A percentile compares a stretch with the other conserved stretches of the same genome.
Evolutionary conservation across 2,113 vertebrate species (phyloP).

Genomic region (Chaetura pelagica): DNA sequence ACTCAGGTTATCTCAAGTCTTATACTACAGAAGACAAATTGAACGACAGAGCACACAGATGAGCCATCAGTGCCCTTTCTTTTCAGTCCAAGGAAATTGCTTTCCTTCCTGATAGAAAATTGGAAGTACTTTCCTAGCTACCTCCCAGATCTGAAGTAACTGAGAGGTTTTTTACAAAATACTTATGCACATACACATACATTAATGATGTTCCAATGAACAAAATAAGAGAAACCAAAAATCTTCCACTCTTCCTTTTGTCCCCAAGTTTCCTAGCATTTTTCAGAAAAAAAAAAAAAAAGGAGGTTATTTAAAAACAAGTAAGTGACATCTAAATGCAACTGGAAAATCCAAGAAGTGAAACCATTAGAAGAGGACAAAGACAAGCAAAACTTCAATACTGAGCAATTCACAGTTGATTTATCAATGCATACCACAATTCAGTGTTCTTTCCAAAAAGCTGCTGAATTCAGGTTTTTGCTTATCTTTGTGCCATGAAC

Average conservation of each 20-base stretch:
- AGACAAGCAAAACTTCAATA: not conserved
- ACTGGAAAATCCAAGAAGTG: not conserved
- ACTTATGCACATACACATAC: rapidly evolving
- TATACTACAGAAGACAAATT: not conserved
- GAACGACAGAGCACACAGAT: not conserved
- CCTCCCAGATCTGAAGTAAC: not conserved
- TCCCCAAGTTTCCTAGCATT: not conserved
- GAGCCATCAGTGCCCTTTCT: not conserved
- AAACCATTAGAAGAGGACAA: not conserved
- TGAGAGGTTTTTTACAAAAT: not conserved
- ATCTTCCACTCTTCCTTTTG: not conserved
- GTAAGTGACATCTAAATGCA: not conserved
- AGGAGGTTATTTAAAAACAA: not conserved
- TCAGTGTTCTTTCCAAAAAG: slow-evolving; percentile 15
- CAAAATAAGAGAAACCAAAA: rapidly evolving
- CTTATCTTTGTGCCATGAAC: not conserved
- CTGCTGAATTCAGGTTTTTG: slow-evolving; percentile 1
- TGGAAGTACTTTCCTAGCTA: not conserved
- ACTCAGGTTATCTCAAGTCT: not conserved
- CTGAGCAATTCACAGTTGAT: not conserved
- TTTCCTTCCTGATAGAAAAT: not conserved
- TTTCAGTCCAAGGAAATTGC: not conserved
- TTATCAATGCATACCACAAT: not conserved
- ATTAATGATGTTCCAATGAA: not conserved
- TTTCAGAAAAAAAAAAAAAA: not conserved